Conservation (phyloP, 2,888 invertebrate genomes). For the Xestia rhomboidea region DNA sequence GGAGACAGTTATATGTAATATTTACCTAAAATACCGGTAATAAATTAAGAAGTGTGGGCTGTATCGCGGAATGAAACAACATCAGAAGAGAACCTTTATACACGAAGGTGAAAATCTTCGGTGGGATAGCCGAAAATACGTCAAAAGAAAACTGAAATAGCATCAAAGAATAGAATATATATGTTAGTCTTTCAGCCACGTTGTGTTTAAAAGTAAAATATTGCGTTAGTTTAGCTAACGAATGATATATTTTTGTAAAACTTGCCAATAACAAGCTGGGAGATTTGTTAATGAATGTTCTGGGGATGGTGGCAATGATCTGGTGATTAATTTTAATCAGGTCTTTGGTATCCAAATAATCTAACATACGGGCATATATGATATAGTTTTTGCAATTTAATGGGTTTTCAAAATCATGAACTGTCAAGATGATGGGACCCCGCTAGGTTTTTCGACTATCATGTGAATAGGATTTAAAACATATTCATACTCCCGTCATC, state of each 20-base stretch:
- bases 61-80: conserved; percentile 49
- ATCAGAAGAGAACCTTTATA: conserved; percentile 33
- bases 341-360: not conserved
- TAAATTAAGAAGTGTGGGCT: conserved; percentile 58
- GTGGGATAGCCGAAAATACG: conserved; percentile 39
- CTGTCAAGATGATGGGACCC: too few relatives aligned
- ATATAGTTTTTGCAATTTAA: not conserved
- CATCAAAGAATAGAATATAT: conserved; percentile 63
- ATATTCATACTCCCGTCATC: too few relatives aligned
- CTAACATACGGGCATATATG: not conserved
- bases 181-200: conserved; percentile 53
- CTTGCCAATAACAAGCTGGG: conserved; percentile 48
- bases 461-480: too few relatives aligned
- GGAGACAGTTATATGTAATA: conserved; percentile 61
- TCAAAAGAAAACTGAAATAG: conserved; percentile 57
- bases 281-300: conserved; percentile 51
- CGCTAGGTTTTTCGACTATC: too few relatives aligned
- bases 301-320: not conserved
- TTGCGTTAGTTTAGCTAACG: conserved; percentile 47
- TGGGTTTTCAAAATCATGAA: not conserved
- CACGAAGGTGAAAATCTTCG: conserved; percentile 40
- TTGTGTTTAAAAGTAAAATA: conserved; percentile 55
- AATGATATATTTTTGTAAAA: conserved; percentile 56
- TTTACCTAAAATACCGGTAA: conserved; percentile 60
- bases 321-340: conserved; percentile 10